A percentile compares a stretch with the other conserved stretches of the same genome.
Evolutionary conservation across 2,888 invertebrate genomes (phyloP).

Genomic region (Archips xylosteana): DNA sequence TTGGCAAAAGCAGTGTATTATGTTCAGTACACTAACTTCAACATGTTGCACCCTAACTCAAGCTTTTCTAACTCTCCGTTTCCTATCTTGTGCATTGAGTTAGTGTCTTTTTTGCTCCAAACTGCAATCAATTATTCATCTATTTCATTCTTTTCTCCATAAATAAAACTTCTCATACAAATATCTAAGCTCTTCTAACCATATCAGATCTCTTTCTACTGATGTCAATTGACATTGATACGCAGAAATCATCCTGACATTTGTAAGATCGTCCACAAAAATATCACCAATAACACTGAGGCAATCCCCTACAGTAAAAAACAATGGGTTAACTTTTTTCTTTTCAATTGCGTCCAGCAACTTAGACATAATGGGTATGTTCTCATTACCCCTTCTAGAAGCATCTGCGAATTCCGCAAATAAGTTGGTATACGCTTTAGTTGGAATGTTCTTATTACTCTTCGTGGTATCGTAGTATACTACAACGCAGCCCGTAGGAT

Average conservation of each 20-base stretch:
- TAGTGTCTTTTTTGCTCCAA: no score
- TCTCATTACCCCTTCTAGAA: slow-evolving; percentile 61
- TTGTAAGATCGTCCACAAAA: slow-evolving; percentile 66
- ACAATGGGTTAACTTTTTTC: slow-evolving; percentile 52
- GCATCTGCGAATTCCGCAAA: slow-evolving; percentile 57
- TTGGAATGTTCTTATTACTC: slow-evolving; percentile 56
- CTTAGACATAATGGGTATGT: slow-evolving; percentile 64
- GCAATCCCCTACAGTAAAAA: slow-evolving; percentile 64
- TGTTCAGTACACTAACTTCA: no score
- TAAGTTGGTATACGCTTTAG: slow-evolving; percentile 58
- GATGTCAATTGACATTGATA: slow-evolving; percentile 66
- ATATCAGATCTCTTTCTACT: slow-evolving; percentile 68
- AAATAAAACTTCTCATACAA: slow-evolving; percentile 77
- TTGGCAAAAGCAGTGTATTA: no score
- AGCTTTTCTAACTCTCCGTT: no score
- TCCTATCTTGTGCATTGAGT: no score
- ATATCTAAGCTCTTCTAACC: slow-evolving; percentile 77
- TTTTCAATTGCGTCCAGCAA: slow-evolving; percentile 62
- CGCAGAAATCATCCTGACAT: slow-evolving; percentile 69
- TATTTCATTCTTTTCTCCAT: slow-evolving; percentile 47
- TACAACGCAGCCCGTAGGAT: slow-evolving; percentile 73
- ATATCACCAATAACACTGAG: slow-evolving; percentile 73
- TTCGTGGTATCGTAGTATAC: slow-evolving; percentile 70
- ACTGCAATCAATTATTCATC: not conserved
- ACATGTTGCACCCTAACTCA: no score